Conservation (phyloP, 2,797 vertebrate species). For the Meda fulgida region DNA sequence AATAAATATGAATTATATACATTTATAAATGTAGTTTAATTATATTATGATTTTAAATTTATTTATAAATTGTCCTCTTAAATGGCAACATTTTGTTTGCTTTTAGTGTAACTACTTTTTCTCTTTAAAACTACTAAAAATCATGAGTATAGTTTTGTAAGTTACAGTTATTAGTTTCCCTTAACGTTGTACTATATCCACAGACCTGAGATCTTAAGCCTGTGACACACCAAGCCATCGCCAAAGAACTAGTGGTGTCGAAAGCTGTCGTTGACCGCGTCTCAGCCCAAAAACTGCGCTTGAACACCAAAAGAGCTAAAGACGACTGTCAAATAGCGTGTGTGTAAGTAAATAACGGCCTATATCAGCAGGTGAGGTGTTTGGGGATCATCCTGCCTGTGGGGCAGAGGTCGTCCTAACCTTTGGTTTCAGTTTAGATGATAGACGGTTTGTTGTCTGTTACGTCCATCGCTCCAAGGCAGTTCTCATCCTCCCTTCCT, state of each 20-base stretch:
- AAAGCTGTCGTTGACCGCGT: not conserved
- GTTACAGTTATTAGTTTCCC: not conserved
- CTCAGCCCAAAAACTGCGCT: not conserved
- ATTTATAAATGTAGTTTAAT: not conserved
- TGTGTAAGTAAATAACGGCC: not conserved
- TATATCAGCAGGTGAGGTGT: not conserved
- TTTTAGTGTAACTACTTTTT: not conserved
- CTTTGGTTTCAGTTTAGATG: conserved; percentile 11
- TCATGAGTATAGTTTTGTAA: not conserved
- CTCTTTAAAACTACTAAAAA: not conserved
- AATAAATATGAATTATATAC: not conserved
- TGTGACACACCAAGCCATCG: not conserved
- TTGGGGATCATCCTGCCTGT: conserved; percentile 4
- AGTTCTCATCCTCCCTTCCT: not conserved
- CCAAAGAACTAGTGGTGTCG: not conserved
- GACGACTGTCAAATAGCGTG: not conserved
- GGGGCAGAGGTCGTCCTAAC: not conserved
- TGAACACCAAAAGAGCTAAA: too few species aligned
- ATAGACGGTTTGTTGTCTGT: not conserved
- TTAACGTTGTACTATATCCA: not conserved
- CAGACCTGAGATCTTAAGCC: not conserved
- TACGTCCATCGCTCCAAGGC: conserved; percentile 9
- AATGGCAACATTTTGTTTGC: not conserved
- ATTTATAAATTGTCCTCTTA: not conserved
- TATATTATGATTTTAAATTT: not conserved